Evolutionary conservation across 2,888 invertebrate genomes (phyloP).

Genomic region (Petrolisthes manimaculis): DNA sequence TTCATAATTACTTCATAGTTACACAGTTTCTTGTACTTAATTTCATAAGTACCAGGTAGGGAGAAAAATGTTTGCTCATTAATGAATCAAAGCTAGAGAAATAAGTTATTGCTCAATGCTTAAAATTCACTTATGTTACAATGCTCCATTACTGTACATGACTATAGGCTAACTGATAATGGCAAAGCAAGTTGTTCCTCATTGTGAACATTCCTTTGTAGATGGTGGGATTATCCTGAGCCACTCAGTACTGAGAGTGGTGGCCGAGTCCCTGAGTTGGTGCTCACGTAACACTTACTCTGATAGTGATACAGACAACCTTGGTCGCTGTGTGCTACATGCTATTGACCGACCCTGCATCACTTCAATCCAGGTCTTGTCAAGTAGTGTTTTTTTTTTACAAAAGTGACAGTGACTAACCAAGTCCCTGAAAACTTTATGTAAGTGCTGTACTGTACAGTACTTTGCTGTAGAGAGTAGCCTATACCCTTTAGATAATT

Average conservation of each 20-base stretch:
- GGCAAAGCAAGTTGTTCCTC: neutral
- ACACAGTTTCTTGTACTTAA: too few species aligned
- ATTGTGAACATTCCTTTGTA: conserved; percentile 68
- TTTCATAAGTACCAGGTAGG: too few species aligned
- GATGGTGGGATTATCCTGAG: conserved; percentile 90
- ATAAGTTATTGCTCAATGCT: too few species aligned
- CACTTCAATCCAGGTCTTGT: conserved; percentile 73
- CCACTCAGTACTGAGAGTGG: conserved; percentile 84
- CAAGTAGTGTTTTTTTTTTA: too few species aligned
- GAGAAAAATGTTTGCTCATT: too few species aligned
- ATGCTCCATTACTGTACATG: neutral
- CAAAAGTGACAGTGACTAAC: too few species aligned
- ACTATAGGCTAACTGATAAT: conserved; percentile 12
- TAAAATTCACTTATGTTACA: neutral
- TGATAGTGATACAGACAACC: conserved; percentile 84
- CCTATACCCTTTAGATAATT: too few species aligned
- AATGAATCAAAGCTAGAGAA: too few species aligned
- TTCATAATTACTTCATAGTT: too few species aligned
- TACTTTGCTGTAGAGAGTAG: too few species aligned
- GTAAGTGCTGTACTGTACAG: too few species aligned
- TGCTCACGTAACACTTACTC: conserved; percentile 89
- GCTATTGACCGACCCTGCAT: conserved; percentile 78
- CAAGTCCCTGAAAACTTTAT: too few species aligned
- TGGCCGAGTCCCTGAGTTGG: conserved; percentile 86
- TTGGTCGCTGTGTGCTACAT: conserved; percentile 87